Evolutionary conservation across 2,797 vertebrate genomes (phyloP).

Genomic region (Rhodeus uyekii): DNA sequence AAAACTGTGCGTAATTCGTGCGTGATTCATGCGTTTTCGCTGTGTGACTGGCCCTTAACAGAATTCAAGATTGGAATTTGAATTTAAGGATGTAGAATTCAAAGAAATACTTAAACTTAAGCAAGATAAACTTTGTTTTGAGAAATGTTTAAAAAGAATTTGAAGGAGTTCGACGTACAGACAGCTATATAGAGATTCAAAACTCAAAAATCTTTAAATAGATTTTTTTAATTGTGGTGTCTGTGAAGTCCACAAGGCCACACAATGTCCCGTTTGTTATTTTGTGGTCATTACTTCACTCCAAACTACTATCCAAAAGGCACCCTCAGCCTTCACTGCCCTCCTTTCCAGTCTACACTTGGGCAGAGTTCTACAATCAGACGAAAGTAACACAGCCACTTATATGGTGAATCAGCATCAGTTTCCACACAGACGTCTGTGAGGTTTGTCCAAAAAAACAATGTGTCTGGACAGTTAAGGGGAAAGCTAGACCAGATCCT

Average conservation of each 20-base stretch:
- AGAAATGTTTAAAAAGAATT: neutral
- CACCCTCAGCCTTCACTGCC: neutral
- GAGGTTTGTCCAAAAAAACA: conserved; percentile 13
- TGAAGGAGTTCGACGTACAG: neutral
- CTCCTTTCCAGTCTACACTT: neutral
- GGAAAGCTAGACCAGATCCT: conserved; percentile 14
- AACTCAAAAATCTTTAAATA: neutral
- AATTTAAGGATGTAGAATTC: neutral
- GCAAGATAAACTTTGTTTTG: neutral
- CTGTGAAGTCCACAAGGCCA: neutral
- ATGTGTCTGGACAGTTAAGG: neutral
- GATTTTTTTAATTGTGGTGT: neutral
- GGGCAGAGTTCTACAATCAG: conserved; percentile 1
- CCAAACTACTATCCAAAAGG: neutral
- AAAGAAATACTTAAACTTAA: neutral
- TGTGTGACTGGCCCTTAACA: too few relatives aligned
- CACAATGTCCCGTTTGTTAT: neutral
- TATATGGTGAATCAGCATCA: conserved; percentile 7
- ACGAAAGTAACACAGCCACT: neutral
- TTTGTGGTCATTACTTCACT: conserved; percentile 4
- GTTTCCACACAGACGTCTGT: neutral
- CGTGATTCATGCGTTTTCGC: too few relatives aligned
- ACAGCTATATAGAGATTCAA: neutral
- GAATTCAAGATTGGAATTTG: neutral
- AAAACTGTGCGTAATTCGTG: too few relatives aligned